Conservation (phyloP, 2,113 vertebrate species). For the Myotis brandtii region DNA sequence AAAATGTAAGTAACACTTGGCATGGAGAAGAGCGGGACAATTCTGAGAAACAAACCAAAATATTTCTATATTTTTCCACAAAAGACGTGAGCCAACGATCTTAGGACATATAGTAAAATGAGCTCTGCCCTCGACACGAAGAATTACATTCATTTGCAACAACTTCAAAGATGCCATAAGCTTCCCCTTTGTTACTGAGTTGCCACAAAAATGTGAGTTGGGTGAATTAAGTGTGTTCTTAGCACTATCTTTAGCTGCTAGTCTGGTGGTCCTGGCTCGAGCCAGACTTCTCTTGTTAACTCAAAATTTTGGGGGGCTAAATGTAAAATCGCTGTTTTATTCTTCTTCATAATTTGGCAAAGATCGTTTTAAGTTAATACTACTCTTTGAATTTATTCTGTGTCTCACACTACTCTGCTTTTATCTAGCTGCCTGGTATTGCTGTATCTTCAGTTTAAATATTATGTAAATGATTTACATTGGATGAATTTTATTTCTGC, state of each 20-base stretch:
- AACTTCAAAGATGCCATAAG: conserved; percentile 62
- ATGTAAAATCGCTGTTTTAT: conserved; percentile 71
- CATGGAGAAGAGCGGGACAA: conserved; percentile 32
- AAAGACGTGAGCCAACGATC: conserved; percentile 63
- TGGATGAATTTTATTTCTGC: conserved; percentile 32
- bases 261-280: conserved; percentile 80
- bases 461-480: conserved; percentile 41
- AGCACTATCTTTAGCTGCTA: conserved; percentile 80
- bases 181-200: conserved; percentile 63
- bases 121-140: conserved; percentile 50
- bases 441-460: conserved; percentile 14
- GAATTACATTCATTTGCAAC: conserved; percentile 31
- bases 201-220: conserved; percentile 76
- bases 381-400: conserved; percentile 51
- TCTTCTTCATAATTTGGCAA: conserved; percentile 74
- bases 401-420: conserved; percentile 26
- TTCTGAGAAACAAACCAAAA: conserved; percentile 65
- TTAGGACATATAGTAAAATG: conserved; percentile 61
- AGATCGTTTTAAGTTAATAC: conserved; percentile 73
- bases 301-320: conserved; percentile 73
- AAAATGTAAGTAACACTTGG: conserved; percentile 70
- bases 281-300: conserved; percentile 80
- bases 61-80: conserved; percentile 68
- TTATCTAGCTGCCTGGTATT: neutral
- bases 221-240: conserved; percentile 71